Percentiles rank a stretch among this genome's conserved stretches.
phyloP scores from a whole-genome alignment of 2,888 invertebrate species.

The Eristalis pertinax region DNA sequence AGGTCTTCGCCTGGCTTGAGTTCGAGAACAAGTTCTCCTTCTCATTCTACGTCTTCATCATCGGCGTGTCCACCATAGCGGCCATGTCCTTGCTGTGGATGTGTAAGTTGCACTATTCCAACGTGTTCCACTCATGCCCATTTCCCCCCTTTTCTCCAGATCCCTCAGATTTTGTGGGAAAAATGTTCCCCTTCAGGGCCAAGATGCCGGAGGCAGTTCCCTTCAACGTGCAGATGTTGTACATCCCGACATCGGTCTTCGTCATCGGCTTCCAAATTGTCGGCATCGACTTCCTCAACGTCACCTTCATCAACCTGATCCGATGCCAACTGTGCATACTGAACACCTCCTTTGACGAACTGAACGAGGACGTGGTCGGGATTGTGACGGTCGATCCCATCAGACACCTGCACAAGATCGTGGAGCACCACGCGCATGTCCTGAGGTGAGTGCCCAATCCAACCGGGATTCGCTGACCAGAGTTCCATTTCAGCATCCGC shows the following conservation, averaged over 20 bases:
- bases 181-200: not conserved
- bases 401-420: slow-evolving; percentile 72
- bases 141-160: not conserved
- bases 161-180: slow-evolving; percentile 2
- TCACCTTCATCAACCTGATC: slow-evolving; percentile 76
- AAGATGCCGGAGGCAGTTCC: slow-evolving; percentile 74
- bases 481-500: slow-evolving; percentile 72
- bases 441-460: slow-evolving; percentile 67
- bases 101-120: not conserved
- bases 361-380: slow-evolving; percentile 28
- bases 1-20: slow-evolving; percentile 58
- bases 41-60: slow-evolving; percentile 68
- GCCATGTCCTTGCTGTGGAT: slow-evolving; percentile 5
- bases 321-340: slow-evolving; percentile 76
- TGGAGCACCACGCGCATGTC: slow-evolving; percentile 75
- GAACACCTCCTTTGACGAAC: slow-evolving; percentile 75
- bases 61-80: slow-evolving; percentile 49
- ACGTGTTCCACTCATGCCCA: not conserved
- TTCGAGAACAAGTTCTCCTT: slow-evolving; percentile 70
- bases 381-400: slow-evolving; percentile 50
- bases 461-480: not conserved
- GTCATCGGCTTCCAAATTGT: slow-evolving; percentile 74
- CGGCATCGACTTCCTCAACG: slow-evolving; percentile 76
- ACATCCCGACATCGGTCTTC: slow-evolving; percentile 73
- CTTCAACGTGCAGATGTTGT: slow-evolving; percentile 64